These are phyloP conservation scores for Nasonia oneida DNA, from an alignment of 2,888 invertebrate species.

Conservation along the genomic window DNA sequence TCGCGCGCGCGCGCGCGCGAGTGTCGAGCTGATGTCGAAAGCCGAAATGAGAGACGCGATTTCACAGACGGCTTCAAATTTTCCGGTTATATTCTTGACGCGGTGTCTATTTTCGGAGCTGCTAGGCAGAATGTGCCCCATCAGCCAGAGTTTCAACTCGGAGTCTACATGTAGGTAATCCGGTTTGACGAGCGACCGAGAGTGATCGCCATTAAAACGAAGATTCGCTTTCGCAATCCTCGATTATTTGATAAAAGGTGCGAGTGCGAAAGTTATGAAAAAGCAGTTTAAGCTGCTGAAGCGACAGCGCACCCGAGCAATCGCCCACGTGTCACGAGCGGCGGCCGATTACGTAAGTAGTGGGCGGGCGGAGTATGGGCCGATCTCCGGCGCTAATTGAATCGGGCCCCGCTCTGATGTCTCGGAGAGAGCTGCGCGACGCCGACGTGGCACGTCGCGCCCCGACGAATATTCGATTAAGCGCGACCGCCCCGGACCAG, in stretches of 20 bases:
- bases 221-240: not conserved
- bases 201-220: not conserved
- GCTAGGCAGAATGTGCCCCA: not conserved
- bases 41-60: constrained; percentile 22
- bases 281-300: no score
- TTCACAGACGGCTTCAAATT: not conserved
- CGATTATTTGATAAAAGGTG: no score
- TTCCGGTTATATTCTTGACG: not conserved
- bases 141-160: no score
- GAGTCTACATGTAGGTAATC: not conserved
- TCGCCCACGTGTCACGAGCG: not conserved
- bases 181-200: not conserved
- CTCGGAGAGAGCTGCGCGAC: not conserved
- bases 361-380: not conserved
- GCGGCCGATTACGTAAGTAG: constrained; percentile 23
- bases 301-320: not conserved
- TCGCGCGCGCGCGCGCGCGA: not conserved
- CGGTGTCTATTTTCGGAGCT: not conserved
- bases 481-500: not conserved
- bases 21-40: not conserved
- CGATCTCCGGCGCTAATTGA: constrained; percentile 38
- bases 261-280: no score
- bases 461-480: constrained; percentile 47
- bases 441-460: not conserved
- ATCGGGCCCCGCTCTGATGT: constrained; percentile 18